These are phyloP conservation scores for Halictus quadricinctus DNA, from an alignment of 2,888 invertebrate species.

Conservation along the genomic window DNA sequence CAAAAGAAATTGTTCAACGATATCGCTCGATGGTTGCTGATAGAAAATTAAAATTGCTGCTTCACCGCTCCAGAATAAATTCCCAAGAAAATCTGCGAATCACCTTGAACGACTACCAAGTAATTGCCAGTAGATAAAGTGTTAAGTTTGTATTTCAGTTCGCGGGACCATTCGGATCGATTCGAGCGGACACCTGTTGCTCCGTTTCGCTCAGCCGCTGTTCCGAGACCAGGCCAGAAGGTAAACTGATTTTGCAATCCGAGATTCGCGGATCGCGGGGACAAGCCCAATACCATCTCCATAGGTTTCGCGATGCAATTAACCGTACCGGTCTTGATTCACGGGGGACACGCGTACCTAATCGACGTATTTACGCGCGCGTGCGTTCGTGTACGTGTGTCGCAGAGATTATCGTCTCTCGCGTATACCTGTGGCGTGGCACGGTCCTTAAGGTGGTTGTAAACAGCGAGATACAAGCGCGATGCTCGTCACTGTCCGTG, in stretches of 20 bases:
- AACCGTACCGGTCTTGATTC: background rate
- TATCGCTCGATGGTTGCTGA: too few relatives aligned
- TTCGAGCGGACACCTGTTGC: constrained; percentile 46
- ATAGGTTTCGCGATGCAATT: background rate
- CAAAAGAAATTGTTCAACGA: too few relatives aligned
- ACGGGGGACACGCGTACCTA: background rate
- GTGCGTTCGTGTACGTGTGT: background rate
- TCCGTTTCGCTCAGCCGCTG: background rate
- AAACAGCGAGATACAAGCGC: constrained; percentile 12
- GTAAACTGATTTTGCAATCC: background rate
- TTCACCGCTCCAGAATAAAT: background rate
- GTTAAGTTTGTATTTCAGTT: background rate
- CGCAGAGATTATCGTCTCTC: background rate
- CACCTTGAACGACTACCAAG: background rate
- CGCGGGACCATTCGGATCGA: constrained; percentile 21
- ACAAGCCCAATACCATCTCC: background rate
- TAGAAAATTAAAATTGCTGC: too few relatives aligned
- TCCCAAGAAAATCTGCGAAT: background rate
- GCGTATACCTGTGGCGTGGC: background rate
- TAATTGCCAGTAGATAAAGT: background rate
- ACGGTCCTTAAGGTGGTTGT: constrained; percentile 4
- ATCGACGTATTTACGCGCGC: background rate
- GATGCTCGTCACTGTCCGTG: constrained; percentile 13
- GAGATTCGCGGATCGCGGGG: background rate
- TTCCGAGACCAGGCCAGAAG: background rate